Percentiles rank a stretch among this genome's conserved stretches.
These are phyloP conservation scores for Drosophila bifasciata DNA, from an alignment of 1,140 invertebrate genomes.

Conservation along the genomic window DNA sequence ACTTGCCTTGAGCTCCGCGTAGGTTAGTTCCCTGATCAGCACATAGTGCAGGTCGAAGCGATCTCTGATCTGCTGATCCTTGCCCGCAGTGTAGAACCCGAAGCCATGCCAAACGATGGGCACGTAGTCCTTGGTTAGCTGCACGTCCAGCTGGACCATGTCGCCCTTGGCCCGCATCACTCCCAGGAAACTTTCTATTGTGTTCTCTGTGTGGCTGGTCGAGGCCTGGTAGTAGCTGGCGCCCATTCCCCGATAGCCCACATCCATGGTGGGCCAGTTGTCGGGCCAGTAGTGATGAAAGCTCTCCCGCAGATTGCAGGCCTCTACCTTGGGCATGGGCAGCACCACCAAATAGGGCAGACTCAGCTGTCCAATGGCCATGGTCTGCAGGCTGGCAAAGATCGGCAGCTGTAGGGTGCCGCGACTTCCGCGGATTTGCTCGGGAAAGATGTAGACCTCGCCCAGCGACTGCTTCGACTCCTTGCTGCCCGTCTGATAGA, in stretches of 20 bases:
- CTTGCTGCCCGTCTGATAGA: slow-evolving; percentile 30
- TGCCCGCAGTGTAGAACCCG: slow-evolving; percentile 88
- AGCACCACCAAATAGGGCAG: slow-evolving; percentile 87
- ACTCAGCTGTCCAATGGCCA: slow-evolving; percentile 83
- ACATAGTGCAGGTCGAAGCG: slow-evolving; percentile 92
- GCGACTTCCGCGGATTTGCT: slow-evolving; percentile 86
- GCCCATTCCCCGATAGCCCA: slow-evolving; percentile 95
- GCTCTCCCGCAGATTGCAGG: slow-evolving; percentile 91
- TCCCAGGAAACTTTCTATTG: slow-evolving; percentile 94
- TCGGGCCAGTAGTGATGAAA: slow-evolving; percentile 94
- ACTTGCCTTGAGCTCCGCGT: slow-evolving; percentile 93
- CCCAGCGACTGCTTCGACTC: slow-evolving; percentile 85
- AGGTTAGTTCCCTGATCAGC: slow-evolving; percentile 94
- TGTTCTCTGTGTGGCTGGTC: slow-evolving; percentile 92
- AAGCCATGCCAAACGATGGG: slow-evolving; percentile 98
- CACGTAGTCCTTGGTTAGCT: slow-evolving; percentile 95
- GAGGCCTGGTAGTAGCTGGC: slow-evolving; percentile 85
- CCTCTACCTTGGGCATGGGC: slow-evolving; percentile 88
- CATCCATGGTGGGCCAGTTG: slow-evolving; percentile 92
- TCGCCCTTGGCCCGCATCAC: slow-evolving; percentile 94
- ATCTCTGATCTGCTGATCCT: slow-evolving; percentile 88
- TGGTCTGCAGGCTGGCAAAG: slow-evolving; percentile 15
- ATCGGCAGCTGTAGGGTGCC: slow-evolving; percentile 88
- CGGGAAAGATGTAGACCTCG: slow-evolving; percentile 89
- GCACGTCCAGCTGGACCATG: slow-evolving; percentile 98